Evolutionary conservation across 2,888 invertebrate species (phyloP).

Genomic region (Holacanthella duospinosa): DNA sequence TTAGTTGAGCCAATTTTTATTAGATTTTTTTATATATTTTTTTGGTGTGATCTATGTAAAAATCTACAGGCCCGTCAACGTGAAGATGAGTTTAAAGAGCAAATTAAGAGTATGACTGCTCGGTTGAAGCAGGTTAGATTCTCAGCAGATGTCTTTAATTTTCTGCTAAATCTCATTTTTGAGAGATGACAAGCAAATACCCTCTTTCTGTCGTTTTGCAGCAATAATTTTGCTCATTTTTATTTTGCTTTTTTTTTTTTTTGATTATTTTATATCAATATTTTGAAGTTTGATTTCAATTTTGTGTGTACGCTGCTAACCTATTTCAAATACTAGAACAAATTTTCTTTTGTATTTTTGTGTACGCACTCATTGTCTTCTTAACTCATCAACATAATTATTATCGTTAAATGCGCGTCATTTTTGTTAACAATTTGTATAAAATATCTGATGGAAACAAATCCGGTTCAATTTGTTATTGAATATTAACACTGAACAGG

Average conservation of each 20-base stretch:
- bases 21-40: background rate
- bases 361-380: conserved; percentile 12
- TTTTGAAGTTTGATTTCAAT: background rate
- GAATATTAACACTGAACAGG: no score
- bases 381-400: no score
- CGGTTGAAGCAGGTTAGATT: conserved; percentile 51
- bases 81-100: conserved; percentile 49
- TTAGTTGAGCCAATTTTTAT: background rate
- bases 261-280: background rate
- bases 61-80: conserved; percentile 45
- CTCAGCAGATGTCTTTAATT: no score
- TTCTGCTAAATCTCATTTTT: no score
- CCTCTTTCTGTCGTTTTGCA: background rate
- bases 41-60: no score
- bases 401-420: no score
- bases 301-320: no score
- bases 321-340: background rate
- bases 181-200: conserved; percentile 16
- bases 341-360: conserved; percentile 4
- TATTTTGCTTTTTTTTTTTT: background rate
- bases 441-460: no score
- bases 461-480: no score
- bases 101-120: conserved; percentile 46
- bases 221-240: background rate
- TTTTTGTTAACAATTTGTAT: no score